Base-by-base conservation (phyloP, 2,888 invertebrate species). In the Atethmia centrago region DNA sequence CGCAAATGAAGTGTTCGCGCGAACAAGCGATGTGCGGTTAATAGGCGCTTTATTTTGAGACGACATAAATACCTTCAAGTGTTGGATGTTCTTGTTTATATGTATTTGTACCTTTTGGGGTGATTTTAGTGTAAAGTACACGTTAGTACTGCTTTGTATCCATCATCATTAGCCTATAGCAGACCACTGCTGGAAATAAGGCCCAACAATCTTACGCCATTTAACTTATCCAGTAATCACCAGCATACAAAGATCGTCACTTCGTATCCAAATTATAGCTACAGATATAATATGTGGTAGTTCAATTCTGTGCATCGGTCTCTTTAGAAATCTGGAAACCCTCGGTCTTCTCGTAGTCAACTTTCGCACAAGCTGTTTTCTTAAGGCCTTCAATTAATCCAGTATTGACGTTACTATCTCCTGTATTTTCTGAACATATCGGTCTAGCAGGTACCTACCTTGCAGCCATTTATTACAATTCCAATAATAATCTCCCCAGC, bases 1-100 rank as follows among this genome's bases (percentile, higher is more conserved):
- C 81, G 78, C 82, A 83, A 82, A 83, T 86, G 83, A 85, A 87
- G 86, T 86, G 85, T 79, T 84, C 71, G 71, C 68, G 82, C 82
- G 77, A 79, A 77, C 85, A 73, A 69, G 78, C 77, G 78, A 82
- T 62, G 79, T 79, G 85, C 79, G 70, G 72, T 82, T 86, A 86
- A 85, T 83, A 79, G 83, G 51, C 47, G 45, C 16, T 62, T 64
- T 86, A 86, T 86, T 86, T 80, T 76, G 40, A 79, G 84, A 31
- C 68, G 68, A 56, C 68, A 79, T 63, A 55, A 71, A 79, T 79
- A 74, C 67, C n/a, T 62, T 45, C 45, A 25, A 16, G 58, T 64
- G 74, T 56, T 74, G 66, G 66, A 45, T 77, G 65, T 16, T 21
- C 40, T 66, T 65, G 31, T 42, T 53, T 53, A 31, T 31, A 40